These are phyloP conservation scores for Mastigias papua DNA, from an alignment of 30 jellyfish, hydroid and myxozoan genomes.

Conservation along the genomic window DNA sequence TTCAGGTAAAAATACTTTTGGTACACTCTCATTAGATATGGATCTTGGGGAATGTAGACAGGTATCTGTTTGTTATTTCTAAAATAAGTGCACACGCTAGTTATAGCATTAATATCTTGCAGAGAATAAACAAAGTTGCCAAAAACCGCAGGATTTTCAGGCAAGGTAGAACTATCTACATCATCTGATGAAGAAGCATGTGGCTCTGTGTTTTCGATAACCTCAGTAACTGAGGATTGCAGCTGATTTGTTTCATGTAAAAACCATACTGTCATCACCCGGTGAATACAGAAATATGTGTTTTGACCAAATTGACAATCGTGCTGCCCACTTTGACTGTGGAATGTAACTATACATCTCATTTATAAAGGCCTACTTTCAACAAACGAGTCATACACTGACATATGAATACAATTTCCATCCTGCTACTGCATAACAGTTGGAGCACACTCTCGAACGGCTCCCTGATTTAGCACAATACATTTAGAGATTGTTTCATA, in stretches of 20 bases:
- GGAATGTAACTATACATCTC: constrained; percentile 2
- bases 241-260: background rate
- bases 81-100: background rate
- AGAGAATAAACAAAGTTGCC: background rate
- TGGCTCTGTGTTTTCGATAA: background rate
- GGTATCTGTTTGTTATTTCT: no score
- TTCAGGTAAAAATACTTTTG: no score
- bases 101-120: background rate
- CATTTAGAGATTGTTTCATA: background rate
- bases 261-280: background rate
- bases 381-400: background rate
- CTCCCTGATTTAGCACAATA: background rate
- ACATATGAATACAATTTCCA: background rate
- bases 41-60: no score
- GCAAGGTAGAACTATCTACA: background rate
- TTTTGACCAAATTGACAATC: background rate
- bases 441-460: background rate
- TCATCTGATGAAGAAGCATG: background rate
- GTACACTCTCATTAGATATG: background rate
- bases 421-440: constrained; percentile 23
- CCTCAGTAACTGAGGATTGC: background rate
- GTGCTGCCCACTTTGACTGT: constrained; percentile 14
- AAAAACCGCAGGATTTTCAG: background rate
- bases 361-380: background rate
- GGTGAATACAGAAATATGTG: background rate